A percentile compares a stretch with the other conserved stretches of the same genome.
These are phyloP conservation scores for Morpho achilles DNA, from an alignment of 2,888 invertebrate species.

Conservation along the genomic window DNA sequence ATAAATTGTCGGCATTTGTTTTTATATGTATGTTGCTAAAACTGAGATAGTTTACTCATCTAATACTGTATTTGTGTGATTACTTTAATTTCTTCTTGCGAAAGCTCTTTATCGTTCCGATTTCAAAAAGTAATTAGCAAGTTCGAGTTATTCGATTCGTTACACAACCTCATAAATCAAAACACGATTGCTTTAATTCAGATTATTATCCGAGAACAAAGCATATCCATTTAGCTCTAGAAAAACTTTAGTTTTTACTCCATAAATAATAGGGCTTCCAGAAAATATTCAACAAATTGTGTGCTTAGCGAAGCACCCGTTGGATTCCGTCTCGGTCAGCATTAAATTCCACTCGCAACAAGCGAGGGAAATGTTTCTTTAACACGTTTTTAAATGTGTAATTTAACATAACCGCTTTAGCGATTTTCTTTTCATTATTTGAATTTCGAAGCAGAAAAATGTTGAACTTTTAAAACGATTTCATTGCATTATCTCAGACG, in stretches of 20 bases:
- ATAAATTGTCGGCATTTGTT: too few relatives aligned
- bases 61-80: too few relatives aligned
- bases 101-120: too few relatives aligned
- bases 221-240: slow-evolving; percentile 13
- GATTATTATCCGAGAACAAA: slow-evolving; percentile 18
- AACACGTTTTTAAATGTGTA: slow-evolving; percentile 32
- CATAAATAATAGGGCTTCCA: slow-evolving; percentile 18
- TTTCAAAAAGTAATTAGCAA: neutral
- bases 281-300: slow-evolving; percentile 22
- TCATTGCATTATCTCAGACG: neutral
- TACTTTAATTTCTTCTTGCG: too few relatives aligned
- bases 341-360: slow-evolving; percentile 28
- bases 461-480: slow-evolving; percentile 4
- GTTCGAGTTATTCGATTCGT: neutral
- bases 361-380: slow-evolving; percentile 32
- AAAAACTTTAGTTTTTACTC: slow-evolving; percentile 16
- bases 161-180: slow-evolving; percentile 17
- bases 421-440: slow-evolving; percentile 13
- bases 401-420: slow-evolving; percentile 24
- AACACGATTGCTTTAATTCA: slow-evolving; percentile 13
- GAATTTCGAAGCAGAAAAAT: slow-evolving; percentile 5
- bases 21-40: too few relatives aligned
- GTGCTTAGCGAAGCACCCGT: slow-evolving; percentile 14
- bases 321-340: slow-evolving; percentile 20
- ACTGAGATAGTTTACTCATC: too few relatives aligned